These are phyloP conservation scores for Apostichopus parvimensis DNA, from an alignment of 35 echinoderm and acorn worm species.

Conservation along the genomic window DNA sequence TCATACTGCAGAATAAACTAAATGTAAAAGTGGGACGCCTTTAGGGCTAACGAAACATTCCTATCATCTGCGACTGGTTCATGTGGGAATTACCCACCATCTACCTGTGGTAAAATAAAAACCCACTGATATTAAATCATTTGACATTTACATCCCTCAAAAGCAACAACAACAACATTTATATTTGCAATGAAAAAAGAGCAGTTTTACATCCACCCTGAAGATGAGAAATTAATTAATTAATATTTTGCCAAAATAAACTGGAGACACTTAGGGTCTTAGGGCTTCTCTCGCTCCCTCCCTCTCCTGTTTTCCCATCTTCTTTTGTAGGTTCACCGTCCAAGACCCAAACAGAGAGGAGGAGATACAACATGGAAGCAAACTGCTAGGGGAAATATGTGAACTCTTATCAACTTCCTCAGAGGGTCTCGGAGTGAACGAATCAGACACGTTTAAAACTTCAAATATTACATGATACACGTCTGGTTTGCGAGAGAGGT, in stretches of 20 bases:
- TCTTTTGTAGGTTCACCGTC: not conserved
- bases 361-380: not conserved
- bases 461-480: not conserved
- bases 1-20: not conserved
- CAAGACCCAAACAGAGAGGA: not conserved
- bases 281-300: conserved; percentile 4
- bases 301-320: not conserved
- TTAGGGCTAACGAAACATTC: not conserved
- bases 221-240: conserved; percentile 50
- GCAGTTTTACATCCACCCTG: conserved; percentile 12
- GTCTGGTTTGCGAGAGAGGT: not conserved
- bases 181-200: not conserved
- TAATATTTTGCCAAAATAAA: conserved; percentile 31
- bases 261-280: conserved; percentile 28
- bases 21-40: conserved; percentile 26
- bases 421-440: not conserved
- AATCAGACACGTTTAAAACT: not conserved
- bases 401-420: conserved; percentile 11
- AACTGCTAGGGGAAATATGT: conserved; percentile 17
- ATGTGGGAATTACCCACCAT: not conserved
- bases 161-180: conserved; percentile 42
- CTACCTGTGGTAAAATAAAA: not conserved
- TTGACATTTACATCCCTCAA: not conserved
- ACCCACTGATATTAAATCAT: not conserved
- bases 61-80: not conserved